phyloP scores from a whole-genome alignment of 2,113 vertebrate genomes.

The Mirza zaza region DNA sequence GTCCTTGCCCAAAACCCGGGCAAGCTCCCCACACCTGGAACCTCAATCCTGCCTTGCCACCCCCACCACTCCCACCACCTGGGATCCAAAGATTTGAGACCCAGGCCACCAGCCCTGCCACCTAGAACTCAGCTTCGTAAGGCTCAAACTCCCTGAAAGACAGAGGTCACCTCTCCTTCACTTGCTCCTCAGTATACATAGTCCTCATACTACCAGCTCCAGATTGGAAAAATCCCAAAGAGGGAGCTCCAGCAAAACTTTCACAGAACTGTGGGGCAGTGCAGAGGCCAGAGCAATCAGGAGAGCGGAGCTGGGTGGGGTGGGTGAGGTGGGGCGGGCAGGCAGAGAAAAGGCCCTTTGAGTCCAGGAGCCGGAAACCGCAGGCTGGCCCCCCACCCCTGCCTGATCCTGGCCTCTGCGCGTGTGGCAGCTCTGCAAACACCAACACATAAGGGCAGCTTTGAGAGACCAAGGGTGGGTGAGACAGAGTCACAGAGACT shows the following conservation, averaged over 20 bases:
- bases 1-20: conserved; percentile 29
- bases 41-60: background rate
- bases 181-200: background rate
- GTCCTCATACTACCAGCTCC: background rate
- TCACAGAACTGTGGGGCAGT: conserved; percentile 23
- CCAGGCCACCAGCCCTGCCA: background rate
- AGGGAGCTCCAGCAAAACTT: conserved; percentile 45
- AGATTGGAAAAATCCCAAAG: conserved; percentile 47
- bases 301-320: conserved; percentile 64
- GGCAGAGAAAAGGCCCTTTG: conserved; percentile 82
- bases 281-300: conserved; percentile 62
- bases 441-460: conserved; percentile 77
- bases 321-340: conserved; percentile 61
- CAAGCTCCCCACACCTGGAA: conserved; percentile 66
- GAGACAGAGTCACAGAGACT: conserved; percentile 74
- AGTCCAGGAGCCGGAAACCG: conserved; percentile 76
- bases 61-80: background rate
- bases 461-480: conserved; percentile 66
- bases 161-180: background rate
- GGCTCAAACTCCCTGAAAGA: background rate
- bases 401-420: conserved; percentile 55
- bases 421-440: conserved; percentile 73
- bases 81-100: background rate
- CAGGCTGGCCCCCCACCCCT: conserved; percentile 43
- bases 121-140: background rate